A percentile compares a stretch with the other conserved stretches of the same genome.
phyloP scores from a whole-genome alignment of 2,888 invertebrate genomes.

The Arrhopalites spinosus region DNA sequence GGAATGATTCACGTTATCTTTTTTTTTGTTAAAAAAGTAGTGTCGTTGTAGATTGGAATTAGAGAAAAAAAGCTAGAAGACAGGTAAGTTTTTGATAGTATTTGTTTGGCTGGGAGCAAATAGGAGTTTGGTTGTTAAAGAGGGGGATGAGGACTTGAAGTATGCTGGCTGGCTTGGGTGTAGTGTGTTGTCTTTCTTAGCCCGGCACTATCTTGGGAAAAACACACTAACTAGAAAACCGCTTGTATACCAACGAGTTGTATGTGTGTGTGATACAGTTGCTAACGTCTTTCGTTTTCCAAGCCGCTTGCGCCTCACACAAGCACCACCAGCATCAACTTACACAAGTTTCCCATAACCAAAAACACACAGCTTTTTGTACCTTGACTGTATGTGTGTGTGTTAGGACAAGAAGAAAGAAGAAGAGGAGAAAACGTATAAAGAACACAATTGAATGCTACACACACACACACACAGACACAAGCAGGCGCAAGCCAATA shows the following conservation, averaged over 20 bases:
- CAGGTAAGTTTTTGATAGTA: too few relatives aligned
- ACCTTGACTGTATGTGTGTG: conserved; percentile 30
- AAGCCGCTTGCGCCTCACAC: conserved; percentile 11
- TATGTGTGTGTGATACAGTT: conserved; percentile 8
- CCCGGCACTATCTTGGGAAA: conserved; percentile 31
- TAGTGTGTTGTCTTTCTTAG: conserved; percentile 14
- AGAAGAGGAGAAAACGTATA: conserved; percentile 21
- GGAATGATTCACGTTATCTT: not conserved
- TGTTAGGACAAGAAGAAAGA: conserved; percentile 17
- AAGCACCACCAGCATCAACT: conserved; percentile 20
- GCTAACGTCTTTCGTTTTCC: not conserved
- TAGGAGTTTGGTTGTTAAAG: not conserved
- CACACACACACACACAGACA: conserved; percentile 28
- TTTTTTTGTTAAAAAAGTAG: too few relatives aligned
- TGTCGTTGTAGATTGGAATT: too few relatives aligned
- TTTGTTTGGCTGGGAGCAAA: not conserved
- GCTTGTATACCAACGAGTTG: conserved; percentile 37
- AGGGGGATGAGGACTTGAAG: too few relatives aligned
- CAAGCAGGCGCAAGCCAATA: conserved; percentile 55
- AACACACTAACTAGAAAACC: conserved; percentile 43
- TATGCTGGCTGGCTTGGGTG: not conserved
- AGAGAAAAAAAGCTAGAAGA: too few relatives aligned
- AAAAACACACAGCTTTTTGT: conserved; percentile 39
- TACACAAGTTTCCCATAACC: conserved; percentile 43
- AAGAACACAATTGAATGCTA: conserved; percentile 45